A percentile compares a stretch with the other conserved stretches of the same genome.
Conservation (phyloP, 2,888 invertebrate genomes). For the Zaprionus obscuricornis region DNA sequence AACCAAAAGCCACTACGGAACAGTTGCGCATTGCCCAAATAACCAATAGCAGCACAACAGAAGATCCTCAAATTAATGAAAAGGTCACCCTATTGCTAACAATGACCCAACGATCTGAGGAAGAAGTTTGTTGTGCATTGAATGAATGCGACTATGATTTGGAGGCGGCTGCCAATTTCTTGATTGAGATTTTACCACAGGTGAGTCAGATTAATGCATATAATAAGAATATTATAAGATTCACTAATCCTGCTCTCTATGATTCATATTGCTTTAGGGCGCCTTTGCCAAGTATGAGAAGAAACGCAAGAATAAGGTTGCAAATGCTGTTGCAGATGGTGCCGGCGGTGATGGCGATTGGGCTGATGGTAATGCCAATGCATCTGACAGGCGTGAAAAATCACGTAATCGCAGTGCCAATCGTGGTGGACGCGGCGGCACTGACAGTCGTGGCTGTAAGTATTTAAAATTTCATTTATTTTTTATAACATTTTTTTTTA, state of each 20-base stretch:
- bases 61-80: slow-evolving; percentile 87
- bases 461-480: neutral
- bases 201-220: slow-evolving; percentile 49
- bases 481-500: neutral
- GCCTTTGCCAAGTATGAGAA: slow-evolving; percentile 94
- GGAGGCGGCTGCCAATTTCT: slow-evolving; percentile 86
- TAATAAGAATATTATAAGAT: no score
- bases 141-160: slow-evolving; percentile 96
- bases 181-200: slow-evolving; percentile 83
- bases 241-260: neutral
- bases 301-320: slow-evolving; percentile 92
- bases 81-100: slow-evolving; percentile 94
- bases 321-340: slow-evolving; percentile 85
- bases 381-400: slow-evolving; percentile 82
- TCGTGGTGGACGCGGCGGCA: slow-evolving; percentile 83
- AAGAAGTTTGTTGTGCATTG: slow-evolving; percentile 95
- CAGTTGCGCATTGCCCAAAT: slow-evolving; percentile 93
- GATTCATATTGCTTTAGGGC: slow-evolving; percentile 84
- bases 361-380: slow-evolving; percentile 81
- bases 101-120: slow-evolving; percentile 94
- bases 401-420: slow-evolving; percentile 83
- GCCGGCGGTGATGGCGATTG: slow-evolving; percentile 83
- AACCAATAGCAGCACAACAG: slow-evolving; percentile 86
- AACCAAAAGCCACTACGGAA: slow-evolving; percentile 89
- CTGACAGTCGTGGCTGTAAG: slow-evolving; percentile 85